phyloP scores from a whole-genome alignment of 92 coral and sea anemone genomes.

The Epizoanthus rinbou region DNA sequence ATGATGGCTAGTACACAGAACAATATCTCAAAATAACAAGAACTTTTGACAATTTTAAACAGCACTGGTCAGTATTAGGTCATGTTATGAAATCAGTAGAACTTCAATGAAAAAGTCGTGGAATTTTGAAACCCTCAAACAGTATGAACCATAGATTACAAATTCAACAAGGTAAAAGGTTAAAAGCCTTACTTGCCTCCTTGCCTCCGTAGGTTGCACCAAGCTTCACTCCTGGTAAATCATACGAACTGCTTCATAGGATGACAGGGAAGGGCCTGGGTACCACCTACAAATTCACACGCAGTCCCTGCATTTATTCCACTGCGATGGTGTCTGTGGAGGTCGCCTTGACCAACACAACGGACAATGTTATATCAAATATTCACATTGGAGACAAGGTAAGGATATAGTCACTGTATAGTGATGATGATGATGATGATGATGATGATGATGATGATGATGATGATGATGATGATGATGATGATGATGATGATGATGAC shows the following conservation, averaged over 20 bases:
- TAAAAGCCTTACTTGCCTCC: no score
- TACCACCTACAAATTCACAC: constrained; percentile 84
- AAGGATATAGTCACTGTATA: background rate
- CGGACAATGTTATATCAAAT: constrained; percentile 68
- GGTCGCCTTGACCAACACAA: constrained; percentile 78
- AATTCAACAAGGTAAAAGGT: no score
- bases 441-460: background rate
- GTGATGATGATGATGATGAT: background rate
- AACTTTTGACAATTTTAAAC: no score
- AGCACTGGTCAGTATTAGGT: no score
- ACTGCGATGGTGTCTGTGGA: constrained; percentile 94
- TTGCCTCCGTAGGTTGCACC: constrained; percentile 57
- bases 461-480: no score
- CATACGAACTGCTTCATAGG: constrained; percentile 88
- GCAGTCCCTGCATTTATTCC: constrained; percentile 92
- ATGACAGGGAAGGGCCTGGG: constrained; percentile 93
- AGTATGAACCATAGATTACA: no score
- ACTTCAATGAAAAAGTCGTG: no score
- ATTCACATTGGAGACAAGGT: constrained; percentile 89
- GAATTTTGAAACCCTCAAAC: no score
- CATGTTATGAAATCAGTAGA: no score
- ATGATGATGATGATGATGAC: no score
- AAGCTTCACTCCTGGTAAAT: constrained; percentile 80
- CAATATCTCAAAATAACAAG: no score
- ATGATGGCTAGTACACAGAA: no score